These are phyloP conservation scores for Menidia beryllina DNA, from an alignment of 2,113 vertebrate species.

Conservation along the genomic window DNA sequence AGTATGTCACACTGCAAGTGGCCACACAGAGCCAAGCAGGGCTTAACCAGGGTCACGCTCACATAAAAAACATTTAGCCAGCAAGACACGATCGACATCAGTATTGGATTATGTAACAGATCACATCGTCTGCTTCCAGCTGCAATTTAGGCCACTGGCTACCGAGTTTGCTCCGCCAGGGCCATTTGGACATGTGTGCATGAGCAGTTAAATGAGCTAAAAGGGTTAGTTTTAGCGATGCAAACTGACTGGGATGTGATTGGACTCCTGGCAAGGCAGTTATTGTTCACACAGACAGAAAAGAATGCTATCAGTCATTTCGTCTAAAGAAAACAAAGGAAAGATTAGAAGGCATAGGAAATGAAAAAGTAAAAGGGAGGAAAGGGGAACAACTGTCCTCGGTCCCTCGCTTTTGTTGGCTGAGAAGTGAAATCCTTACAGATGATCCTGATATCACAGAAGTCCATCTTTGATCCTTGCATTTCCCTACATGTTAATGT, in stretches of 20 bases:
- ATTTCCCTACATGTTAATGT: too few relatives aligned
- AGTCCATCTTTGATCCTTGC: too few relatives aligned
- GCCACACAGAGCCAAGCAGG: background rate
- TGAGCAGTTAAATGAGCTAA: conserved; percentile 14
- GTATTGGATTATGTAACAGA: conserved; percentile 28
- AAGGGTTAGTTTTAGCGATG: background rate
- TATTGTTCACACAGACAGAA: conserved; percentile 3
- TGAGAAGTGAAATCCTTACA: too few relatives aligned
- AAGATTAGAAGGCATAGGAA: background rate
- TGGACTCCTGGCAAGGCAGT: background rate
- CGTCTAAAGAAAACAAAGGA: background rate
- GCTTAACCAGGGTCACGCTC: background rate
- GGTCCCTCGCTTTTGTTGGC: too few relatives aligned
- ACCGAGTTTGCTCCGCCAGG: background rate
- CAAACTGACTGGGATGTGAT: background rate
- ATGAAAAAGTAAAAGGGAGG: background rate
- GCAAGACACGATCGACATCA: conserved; percentile 26
- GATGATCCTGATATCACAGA: too few relatives aligned
- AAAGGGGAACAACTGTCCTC: background rate
- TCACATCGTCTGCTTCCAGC: conserved; percentile 43
- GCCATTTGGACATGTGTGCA: background rate
- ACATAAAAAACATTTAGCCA: conserved; percentile 44
- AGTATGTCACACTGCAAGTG: background rate
- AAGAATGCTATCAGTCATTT: background rate
- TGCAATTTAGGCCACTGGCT: conserved; percentile 34